Base-by-base conservation (phyloP, 2,888 invertebrate species). In the Cyaniris semiargus region DNA sequence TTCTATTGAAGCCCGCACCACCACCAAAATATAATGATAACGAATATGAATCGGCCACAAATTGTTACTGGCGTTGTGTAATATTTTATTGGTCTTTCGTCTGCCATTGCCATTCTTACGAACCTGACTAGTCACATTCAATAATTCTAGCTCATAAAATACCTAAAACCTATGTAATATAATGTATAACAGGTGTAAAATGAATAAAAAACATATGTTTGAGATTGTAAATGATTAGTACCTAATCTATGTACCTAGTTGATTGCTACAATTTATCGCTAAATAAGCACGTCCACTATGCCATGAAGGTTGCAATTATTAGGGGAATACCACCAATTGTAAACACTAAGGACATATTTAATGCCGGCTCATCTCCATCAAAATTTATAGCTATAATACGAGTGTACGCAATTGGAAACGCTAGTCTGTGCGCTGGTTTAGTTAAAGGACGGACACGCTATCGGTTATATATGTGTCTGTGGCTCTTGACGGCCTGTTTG, bases 231-330 rank as follows among this genome's bases (percentile, higher is more conserved):
- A 66, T 78, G 88, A 89, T 91, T 89, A 88, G 88, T 89, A n/a
- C n/a, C n/a, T n/a, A 87, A 90, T 89, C 87, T 87, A 87, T 88
- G 88, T 90, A n/a, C n/a, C n/a, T n/a, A 88, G 88, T 85, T 91
- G 89, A 92, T 93, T 92, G 90, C 91, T 86, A 88, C 89, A 92
- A 93, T 93, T 92, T 92, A 86, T 89, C 89, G 89, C 90, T 85
- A 84, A 85, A 85, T 87, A 86, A 86, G 86, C 86, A 88, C 84
- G 88, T 85, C 88, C 90, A 92, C 89, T 87, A 88, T 81, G 89
- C 88, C 93, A 93, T 93, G 93, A 94, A 94, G 93, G 93, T 89
- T 92, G 84, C 84, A 86, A 87, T 91, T 87, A 89, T 91, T 89
- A 87, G 90, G 92, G 91, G 87, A 93, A 93, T 92, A 90, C 92